Conservation (phyloP, 1,140 invertebrate genomes). For the Pseudachorutes palmiensis region DNA sequence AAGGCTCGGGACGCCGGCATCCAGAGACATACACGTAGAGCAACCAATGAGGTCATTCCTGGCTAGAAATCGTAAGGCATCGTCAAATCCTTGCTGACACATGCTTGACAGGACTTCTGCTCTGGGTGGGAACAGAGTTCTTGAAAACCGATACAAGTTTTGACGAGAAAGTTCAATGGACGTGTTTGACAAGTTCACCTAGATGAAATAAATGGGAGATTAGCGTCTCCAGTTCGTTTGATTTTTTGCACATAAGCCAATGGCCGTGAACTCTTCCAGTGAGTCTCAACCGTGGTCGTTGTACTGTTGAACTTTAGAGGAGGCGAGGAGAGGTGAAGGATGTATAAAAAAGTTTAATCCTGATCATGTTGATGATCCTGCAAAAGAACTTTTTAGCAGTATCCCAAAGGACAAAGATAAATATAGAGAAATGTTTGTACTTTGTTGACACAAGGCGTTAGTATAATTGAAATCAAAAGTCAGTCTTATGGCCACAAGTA, state of each 20-base stretch:
- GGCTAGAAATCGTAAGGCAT: conserved; percentile 85
- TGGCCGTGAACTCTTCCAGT: conserved; percentile 13
- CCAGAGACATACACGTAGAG: conserved; percentile 68
- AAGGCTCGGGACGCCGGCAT: conserved; percentile 61
- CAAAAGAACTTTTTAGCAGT: neutral
- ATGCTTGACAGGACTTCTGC: conserved; percentile 83
- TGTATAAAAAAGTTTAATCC: neutral
- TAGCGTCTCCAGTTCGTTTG: too few relatives aligned
- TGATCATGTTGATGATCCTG: neutral
- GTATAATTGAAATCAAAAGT: too few relatives aligned
- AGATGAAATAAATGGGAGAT: conserved; percentile 39
- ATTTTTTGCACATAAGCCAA: neutral
- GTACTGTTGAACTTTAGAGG: neutral
- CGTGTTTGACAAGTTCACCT: conserved; percentile 87
- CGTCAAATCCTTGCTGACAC: conserved; percentile 96
- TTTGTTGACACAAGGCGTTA: too few relatives aligned
- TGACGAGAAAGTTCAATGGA: conserved; percentile 85
- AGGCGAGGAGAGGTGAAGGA: neutral
- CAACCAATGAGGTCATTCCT: conserved; percentile 83
- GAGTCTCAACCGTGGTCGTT: conserved; percentile 8
- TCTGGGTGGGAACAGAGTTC: conserved; percentile 88
- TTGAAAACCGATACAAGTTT: conserved; percentile 83
- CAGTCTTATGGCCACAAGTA: too few relatives aligned
- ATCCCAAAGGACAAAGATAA: too few relatives aligned
- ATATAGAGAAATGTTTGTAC: too few relatives aligned